Evolutionary conservation across 1,140 invertebrate species (phyloP).

Genomic region (Brachionus angularis): DNA sequence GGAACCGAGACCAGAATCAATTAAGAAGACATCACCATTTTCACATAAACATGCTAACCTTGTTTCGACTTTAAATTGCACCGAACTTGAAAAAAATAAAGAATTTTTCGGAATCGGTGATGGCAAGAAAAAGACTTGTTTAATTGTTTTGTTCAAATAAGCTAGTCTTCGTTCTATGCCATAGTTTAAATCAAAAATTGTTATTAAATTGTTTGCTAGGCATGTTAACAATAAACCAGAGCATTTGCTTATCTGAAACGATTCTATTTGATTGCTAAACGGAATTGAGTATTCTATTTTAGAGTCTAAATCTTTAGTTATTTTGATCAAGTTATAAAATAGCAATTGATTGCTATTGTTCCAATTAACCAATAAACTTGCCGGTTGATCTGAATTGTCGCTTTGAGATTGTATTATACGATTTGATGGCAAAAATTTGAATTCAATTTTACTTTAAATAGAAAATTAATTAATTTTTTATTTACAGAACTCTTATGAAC

Average conservation of each 20-base stretch:
- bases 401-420: not conserved
- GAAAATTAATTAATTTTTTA: not conserved
- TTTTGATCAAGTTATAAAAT: constrained; percentile 6
- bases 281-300: constrained; percentile 18
- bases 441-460: constrained; percentile 16
- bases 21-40: not conserved
- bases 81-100: not conserved
- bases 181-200: constrained; percentile 7
- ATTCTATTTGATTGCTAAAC: not conserved
- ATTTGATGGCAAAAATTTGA: constrained; percentile 29
- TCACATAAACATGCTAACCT: not conserved
- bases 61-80: constrained; percentile 8
- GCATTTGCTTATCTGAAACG: not conserved
- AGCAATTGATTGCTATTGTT: constrained; percentile 11
- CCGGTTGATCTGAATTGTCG: not conserved
- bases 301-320: constrained; percentile 39
- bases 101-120: not conserved
- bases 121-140: constrained; percentile 13
- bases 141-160: not conserved
- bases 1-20: constrained; percentile 2
- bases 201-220: constrained; percentile 7
- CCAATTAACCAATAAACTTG: constrained; percentile 13
- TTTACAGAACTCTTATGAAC: not conserved
- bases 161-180: not conserved
- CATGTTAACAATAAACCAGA: not conserved